Percentiles rank a stretch among this genome's conserved stretches.
Evolutionary conservation across 2,797 vertebrate species (phyloP).

Genomic region (Cirrhinus molitorella): DNA sequence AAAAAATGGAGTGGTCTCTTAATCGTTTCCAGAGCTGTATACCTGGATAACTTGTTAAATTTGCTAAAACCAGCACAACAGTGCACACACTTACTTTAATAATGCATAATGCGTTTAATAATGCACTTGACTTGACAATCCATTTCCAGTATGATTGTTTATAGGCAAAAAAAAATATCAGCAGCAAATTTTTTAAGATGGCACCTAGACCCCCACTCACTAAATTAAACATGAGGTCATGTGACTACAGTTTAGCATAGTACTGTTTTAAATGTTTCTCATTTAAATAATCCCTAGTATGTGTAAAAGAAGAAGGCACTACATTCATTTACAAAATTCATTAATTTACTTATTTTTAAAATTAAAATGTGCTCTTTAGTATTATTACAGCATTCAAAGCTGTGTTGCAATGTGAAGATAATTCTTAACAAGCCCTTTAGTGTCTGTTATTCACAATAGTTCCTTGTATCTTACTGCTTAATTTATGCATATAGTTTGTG

Average conservation of each 20-base stretch:
- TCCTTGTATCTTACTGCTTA: background rate
- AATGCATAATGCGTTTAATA: no score
- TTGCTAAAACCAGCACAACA: no score
- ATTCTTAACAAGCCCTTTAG: background rate
- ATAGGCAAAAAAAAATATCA: no score
- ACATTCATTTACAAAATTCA: no score
- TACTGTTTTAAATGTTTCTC: background rate
- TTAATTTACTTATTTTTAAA: background rate
- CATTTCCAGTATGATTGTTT: no score
- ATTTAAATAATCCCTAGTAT: background rate
- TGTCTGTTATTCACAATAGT: background rate
- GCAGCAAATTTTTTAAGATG: background rate
- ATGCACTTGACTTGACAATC: no score
- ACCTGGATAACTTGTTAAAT: no score
- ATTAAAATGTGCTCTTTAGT: background rate
- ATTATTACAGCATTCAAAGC: background rate
- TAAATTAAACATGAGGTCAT: background rate
- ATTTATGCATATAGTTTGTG: background rate
- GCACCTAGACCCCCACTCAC: background rate
- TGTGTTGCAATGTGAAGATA: background rate
- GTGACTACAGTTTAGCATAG: background rate
- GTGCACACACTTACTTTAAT: no score
- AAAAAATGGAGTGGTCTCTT: no score
- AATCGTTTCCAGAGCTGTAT: no score
- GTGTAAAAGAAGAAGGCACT: no score